phyloP scores from a whole-genome alignment of 2,113 vertebrate genomes.

The Amphiprion ocellaris region DNA sequence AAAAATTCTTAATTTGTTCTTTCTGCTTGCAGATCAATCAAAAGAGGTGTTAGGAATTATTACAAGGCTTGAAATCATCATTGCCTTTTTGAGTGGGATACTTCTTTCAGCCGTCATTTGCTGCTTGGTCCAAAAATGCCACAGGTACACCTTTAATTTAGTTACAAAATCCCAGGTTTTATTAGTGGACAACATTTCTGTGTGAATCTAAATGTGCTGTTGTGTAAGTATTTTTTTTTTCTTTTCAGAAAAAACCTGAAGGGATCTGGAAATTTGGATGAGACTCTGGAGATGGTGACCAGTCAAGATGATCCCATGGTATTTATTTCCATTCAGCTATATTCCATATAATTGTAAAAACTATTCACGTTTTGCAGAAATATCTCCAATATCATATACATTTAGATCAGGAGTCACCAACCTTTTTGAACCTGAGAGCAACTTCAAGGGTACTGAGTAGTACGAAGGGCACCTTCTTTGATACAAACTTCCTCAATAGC shows the following conservation, averaged over 20 bases:
- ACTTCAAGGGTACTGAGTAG: too few relatives aligned
- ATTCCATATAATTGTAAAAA: neutral
- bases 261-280: neutral
- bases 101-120: conserved; percentile 47
- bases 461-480: too few relatives aligned
- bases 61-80: conserved; percentile 4
- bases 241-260: conserved; percentile 42
- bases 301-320: conserved; percentile 51
- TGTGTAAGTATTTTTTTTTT: neutral
- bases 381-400: neutral
- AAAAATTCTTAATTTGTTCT: neutral
- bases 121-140: conserved; percentile 39
- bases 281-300: conserved; percentile 64
- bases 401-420: neutral
- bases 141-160: conserved; percentile 34
- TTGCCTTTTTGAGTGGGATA: conserved; percentile 66
- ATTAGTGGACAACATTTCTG: neutral
- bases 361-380: neutral
- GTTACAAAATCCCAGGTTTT: accelerated
- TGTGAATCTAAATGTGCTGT: neutral
- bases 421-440: too few relatives aligned
- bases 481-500: too few relatives aligned
- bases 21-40: neutral
- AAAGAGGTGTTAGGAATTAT: neutral
- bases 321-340: neutral